phyloP scores from a whole-genome alignment of 2,113 vertebrate species.

The Ramphastos sulfuratus region DNA sequence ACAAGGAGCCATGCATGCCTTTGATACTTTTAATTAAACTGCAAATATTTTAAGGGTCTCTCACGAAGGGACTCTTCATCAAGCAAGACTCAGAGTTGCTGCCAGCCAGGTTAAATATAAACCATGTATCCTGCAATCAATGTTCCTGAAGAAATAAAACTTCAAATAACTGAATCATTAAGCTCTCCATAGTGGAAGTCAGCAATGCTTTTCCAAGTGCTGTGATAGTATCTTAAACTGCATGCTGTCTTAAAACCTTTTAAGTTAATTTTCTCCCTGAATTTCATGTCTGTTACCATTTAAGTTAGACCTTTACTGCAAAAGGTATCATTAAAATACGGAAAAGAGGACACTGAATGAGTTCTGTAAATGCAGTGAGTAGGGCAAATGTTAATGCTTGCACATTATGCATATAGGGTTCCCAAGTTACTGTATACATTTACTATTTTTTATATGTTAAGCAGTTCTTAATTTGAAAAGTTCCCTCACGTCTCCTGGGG shows the following conservation, averaged over 20 bases:
- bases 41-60: background rate
- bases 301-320: background rate
- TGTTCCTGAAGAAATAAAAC: constrained; percentile 1
- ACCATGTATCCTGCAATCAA: background rate
- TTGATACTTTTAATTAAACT: background rate
- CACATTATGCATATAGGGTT: fast-evolving
- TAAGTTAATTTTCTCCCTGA: background rate
- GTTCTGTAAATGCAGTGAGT: background rate
- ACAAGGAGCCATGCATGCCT: background rate
- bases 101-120: constrained; percentile 60
- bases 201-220: background rate
- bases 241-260: background rate
- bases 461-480: background rate
- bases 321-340: background rate
- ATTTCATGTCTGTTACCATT: background rate
- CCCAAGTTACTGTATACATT: background rate
- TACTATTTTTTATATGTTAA: background rate
- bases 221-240: background rate
- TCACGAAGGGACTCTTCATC: background rate
- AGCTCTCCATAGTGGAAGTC: background rate
- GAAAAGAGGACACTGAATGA: background rate
- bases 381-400: background rate
- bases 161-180: constrained; percentile 4
- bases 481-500: background rate
- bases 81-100: background rate